Evolutionary conservation across 2,888 invertebrate genomes (phyloP).

Genomic region (Mantis religiosa): DNA sequence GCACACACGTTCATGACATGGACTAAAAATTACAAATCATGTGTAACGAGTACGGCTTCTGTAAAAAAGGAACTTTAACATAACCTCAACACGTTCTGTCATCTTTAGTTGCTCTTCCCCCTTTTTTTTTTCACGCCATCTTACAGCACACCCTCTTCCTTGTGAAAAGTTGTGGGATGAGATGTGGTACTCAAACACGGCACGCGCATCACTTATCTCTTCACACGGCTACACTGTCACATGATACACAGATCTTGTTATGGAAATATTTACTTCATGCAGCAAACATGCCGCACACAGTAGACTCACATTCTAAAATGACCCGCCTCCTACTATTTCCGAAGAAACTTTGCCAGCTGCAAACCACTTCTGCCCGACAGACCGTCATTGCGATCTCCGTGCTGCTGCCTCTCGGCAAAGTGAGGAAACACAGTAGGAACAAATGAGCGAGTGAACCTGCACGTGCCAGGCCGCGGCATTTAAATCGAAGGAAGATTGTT

Average conservation of each 20-base stretch:
- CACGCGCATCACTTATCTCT: conserved; percentile 17
- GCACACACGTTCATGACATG: conserved; percentile 13
- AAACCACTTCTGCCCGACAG: background rate
- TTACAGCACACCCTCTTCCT: conserved; percentile 12
- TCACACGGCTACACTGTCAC: conserved; percentile 1
- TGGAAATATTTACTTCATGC: conserved; percentile 9
- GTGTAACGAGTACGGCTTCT: background rate
- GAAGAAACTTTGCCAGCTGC: conserved; percentile 20
- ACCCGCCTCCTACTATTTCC: conserved; percentile 20
- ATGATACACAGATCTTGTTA: background rate
- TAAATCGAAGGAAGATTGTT: background rate
- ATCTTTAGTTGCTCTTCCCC: background rate
- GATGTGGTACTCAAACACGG: conserved; percentile 2
- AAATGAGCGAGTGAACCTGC: background rate
- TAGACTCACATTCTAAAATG: conserved; percentile 7
- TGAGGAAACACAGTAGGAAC: background rate
- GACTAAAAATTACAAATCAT: background rate
- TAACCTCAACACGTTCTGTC: conserved; percentile 16
- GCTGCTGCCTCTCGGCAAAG: background rate
- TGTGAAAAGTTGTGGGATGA: conserved; percentile 4
- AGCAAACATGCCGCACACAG: conserved; percentile 5
- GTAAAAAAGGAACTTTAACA: conserved; percentile 15
- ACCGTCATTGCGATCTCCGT: conserved; percentile 20
- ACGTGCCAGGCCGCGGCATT: background rate
- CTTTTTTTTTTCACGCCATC: conserved; percentile 17